Conservation (phyloP, 1,140 invertebrate species). For the Callitettix versicolor region DNA sequence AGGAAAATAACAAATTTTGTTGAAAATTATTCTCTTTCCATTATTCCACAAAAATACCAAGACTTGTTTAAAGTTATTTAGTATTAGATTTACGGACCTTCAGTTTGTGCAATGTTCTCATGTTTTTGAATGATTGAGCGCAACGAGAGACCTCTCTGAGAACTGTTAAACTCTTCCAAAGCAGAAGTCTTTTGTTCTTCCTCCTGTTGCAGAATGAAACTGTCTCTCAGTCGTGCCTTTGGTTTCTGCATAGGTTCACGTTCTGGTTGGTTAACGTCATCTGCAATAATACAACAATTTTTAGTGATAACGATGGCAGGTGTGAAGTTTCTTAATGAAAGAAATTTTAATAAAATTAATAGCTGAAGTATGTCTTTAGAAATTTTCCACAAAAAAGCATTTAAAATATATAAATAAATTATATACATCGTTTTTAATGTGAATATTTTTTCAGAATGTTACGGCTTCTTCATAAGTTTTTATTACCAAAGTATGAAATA, state of each 20-base stretch:
- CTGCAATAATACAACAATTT: constrained; percentile 9
- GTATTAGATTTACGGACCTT: constrained; percentile 4
- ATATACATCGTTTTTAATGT: too few relatives aligned
- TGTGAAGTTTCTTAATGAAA: background rate
- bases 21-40: too few relatives aligned
- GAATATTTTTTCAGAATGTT: too few relatives aligned
- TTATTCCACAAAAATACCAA: too few relatives aligned
- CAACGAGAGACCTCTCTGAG: constrained; percentile 13
- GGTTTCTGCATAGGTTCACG: constrained; percentile 26
- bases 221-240: constrained; percentile 28
- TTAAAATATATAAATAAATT: too few relatives aligned
- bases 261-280: constrained; percentile 11
- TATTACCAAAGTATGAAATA: too few relatives aligned
- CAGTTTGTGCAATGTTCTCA: constrained; percentile 14
- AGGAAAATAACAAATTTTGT: too few relatives aligned
- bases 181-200: constrained; percentile 1
- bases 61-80: too few relatives aligned
- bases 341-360: too few relatives aligned
- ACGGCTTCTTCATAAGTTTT: too few relatives aligned
- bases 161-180: constrained; percentile 10
- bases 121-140: constrained; percentile 29
- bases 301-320: background rate
- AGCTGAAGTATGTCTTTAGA: background rate
- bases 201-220: constrained; percentile 22
- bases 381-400: background rate